Conservation (phyloP, 2,888 invertebrate species). For the Chelonus formosanus region DNA sequence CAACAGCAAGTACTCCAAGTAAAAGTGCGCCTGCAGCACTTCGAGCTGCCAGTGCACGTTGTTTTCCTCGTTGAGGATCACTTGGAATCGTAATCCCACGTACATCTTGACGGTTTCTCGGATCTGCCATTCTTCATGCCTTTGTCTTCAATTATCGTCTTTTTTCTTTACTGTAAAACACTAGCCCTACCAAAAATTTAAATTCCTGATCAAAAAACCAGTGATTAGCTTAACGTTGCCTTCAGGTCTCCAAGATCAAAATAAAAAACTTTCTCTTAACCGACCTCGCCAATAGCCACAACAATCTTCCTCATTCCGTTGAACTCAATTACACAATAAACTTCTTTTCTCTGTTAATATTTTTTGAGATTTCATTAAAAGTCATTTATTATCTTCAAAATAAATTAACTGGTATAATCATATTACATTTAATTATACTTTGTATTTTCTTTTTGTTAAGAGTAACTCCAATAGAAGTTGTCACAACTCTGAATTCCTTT, state of each 20-base stretch:
- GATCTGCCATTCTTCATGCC: constrained; percentile 65
- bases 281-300: constrained; percentile 10
- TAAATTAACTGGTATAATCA: too few species aligned
- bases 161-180: not conserved
- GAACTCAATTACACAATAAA: not conserved
- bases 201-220: not conserved
- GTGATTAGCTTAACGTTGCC: not conserved
- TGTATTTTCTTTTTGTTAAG: too few species aligned
- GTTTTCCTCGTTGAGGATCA: constrained; percentile 57
- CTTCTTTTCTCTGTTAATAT: too few species aligned
- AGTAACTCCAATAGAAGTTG: too few species aligned
- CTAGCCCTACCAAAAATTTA: not conserved
- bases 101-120: constrained; percentile 58
- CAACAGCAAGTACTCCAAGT: constrained; percentile 68
- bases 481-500: too few species aligned
- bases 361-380: too few species aligned
- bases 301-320: not conserved
- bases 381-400: too few species aligned
- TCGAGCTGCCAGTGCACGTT: constrained; percentile 63
- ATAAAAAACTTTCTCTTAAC: constrained; percentile 12
- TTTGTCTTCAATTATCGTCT: constrained; percentile 43
- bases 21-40: constrained; percentile 59
- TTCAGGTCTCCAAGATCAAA: not conserved
- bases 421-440: too few species aligned
- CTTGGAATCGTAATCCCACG: constrained; percentile 58